phyloP scores from a whole-genome alignment of 2,113 vertebrate species.

The Agelaius tricolor region DNA sequence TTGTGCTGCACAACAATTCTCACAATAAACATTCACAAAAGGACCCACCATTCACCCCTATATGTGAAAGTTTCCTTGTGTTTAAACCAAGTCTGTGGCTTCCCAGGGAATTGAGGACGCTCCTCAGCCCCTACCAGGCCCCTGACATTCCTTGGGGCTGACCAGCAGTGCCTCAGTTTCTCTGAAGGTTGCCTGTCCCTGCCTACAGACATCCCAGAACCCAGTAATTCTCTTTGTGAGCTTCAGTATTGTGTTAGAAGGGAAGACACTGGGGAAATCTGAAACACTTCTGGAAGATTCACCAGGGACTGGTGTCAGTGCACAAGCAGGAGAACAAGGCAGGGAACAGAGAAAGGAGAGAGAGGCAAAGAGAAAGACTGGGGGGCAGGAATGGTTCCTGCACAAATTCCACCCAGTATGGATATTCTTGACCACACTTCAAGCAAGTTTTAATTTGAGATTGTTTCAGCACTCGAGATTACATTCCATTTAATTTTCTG shows the following conservation, averaged over 20 bases:
- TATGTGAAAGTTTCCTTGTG: fast-evolving
- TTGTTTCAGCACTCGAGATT: neutral
- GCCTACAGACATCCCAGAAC: neutral
- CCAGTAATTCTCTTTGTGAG: neutral
- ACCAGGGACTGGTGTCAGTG: neutral
- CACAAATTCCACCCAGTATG: neutral
- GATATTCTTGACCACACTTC: neutral
- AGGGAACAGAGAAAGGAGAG: neutral
- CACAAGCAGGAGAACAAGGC: neutral
- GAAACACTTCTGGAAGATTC: neutral
- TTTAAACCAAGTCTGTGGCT: neutral
- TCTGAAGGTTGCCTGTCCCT: neutral
- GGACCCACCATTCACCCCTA: neutral
- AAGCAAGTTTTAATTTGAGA: neutral
- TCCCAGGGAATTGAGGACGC: neutral
- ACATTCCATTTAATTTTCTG: neutral
- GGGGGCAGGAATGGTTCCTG: neutral
- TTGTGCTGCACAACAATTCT: neutral
- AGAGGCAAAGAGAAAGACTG: neutral
- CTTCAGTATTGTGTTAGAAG: neutral
- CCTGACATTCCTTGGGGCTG: neutral
- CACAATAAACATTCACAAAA: neutral
- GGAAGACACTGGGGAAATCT: neutral
- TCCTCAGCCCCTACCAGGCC: neutral
- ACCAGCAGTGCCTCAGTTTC: neutral